Percentiles rank a stretch among this genome's conserved stretches.
phyloP scores from a whole-genome alignment of 1,140 invertebrate species.

The Brachionus sp. region DNA sequence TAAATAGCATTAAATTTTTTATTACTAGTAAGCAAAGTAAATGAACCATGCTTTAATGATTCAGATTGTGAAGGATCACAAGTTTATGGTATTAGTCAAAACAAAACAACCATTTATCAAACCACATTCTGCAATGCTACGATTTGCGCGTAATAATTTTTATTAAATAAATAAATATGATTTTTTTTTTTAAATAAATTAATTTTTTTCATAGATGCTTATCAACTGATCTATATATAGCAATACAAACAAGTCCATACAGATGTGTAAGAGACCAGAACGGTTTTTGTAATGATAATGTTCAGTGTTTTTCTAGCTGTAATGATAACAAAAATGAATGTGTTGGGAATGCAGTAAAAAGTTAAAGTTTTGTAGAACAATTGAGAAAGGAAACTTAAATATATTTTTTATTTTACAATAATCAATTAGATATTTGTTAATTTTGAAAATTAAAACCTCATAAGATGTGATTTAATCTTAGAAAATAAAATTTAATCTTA shows the following conservation, averaged over 20 bases:
- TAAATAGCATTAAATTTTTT: neutral
- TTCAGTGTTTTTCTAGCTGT: neutral
- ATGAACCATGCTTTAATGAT: neutral
- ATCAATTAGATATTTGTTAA: no score
- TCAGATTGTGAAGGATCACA: neutral
- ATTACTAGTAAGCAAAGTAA: neutral
- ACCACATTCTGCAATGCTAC: neutral
- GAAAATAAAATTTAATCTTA: no score
- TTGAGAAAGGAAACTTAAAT: no score
- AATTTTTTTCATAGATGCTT: neutral
- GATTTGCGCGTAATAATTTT: neutral
- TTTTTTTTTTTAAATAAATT: no score
- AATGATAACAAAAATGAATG: neutral
- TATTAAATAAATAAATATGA: neutral
- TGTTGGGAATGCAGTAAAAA: neutral
- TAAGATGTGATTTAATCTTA: no score
- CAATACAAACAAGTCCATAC: neutral
- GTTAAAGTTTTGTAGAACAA: no score
- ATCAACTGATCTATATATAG: neutral
- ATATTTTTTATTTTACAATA: no score
- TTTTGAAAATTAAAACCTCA: no score
- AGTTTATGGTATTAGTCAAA: neutral
- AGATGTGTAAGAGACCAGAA: neutral
- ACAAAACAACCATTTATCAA: neutral
- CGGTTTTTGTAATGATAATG: neutral